These are phyloP conservation scores for Willisornis vidua DNA, from an alignment of 2,113 vertebrate species.

Conservation along the genomic window DNA sequence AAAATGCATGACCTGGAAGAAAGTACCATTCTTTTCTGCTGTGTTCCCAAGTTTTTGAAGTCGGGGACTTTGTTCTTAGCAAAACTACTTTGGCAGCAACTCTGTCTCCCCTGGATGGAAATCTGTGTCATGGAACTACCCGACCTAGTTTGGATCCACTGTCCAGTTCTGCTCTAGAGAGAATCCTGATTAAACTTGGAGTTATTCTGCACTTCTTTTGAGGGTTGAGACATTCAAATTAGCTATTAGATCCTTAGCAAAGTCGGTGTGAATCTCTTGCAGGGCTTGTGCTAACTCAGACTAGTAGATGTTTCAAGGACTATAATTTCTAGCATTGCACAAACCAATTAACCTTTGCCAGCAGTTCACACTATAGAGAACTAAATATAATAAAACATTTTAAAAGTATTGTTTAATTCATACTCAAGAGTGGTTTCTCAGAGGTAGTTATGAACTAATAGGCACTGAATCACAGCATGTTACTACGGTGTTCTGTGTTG, in stretches of 20 bases:
- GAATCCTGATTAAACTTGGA: not conserved
- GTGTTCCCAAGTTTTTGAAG: slow-evolving; percentile 18
- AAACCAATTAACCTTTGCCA: slow-evolving; percentile 62
- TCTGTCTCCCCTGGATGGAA: not conserved
- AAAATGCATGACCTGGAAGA: slow-evolving; percentile 49
- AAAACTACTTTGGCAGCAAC: slow-evolving; percentile 48
- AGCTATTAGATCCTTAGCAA: not conserved
- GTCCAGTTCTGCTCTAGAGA: not conserved
- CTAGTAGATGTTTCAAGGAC: not conserved
- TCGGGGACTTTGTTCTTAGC: slow-evolving; percentile 51
- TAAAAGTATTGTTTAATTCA: not conserved
- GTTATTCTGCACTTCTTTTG: not conserved
- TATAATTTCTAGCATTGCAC: not conserved
- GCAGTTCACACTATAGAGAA: not conserved
- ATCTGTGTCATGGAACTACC: not conserved
- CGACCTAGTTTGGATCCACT: not conserved
- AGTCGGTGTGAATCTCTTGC: not conserved
- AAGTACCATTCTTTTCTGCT: not conserved
- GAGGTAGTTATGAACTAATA: not conserved
- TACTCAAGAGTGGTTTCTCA: not conserved
- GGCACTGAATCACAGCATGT: not conserved
- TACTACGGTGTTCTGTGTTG: not conserved
- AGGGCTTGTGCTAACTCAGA: not conserved
- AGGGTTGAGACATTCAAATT: not conserved
- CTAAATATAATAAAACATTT: slow-evolving; percentile 14